Evolutionary conservation across 2,113 vertebrate species (phyloP), one percentile per base, ranked within the genome.

Genomic region (Notothenia rossii): DNA sequence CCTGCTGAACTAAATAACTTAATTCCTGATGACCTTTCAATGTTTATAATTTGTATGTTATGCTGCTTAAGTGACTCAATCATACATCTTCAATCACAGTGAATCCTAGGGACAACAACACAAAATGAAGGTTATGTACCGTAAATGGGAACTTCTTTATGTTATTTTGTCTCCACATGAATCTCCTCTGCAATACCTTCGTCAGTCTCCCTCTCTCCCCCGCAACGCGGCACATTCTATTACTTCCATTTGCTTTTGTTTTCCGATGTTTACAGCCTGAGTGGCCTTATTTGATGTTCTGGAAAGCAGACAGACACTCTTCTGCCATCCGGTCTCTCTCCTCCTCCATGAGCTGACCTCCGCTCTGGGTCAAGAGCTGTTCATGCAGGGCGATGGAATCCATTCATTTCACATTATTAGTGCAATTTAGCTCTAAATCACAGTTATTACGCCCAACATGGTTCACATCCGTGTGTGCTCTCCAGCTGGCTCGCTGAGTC

Each of bases 171-270:
- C 25, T 79, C 22, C 13, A 7, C 11, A 15, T 46, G 55, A 72
- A 74, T 71, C 54, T 74, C 22, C 61, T 85, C 79, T 80, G 54
- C 75, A 80, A 75, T 84, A 60, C 75, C 53, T 77, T 59, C 80
- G 75, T 75, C 69, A 4, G 20, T 33, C 72, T 53, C 58, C 64
- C 64, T 0, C 15, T 36, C 54, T 29, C 65, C 62, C n/a, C 64
- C 55, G 1, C 46, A n/a, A 3, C 64, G 53, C 20, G 45, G 63
- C 75, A 70, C n/a, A 58, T 82, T 87, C 86, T 89, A 88, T 86
- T 87, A 83, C 89, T 73, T 91, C 83, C 62, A 85, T 83, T 88
- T 90, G 86, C 79, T 76, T 75, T 86, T 82, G 81, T 88, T 91
- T 85, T 88, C 86, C 81, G 66, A 83, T 91, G 84, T 83, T 89